phyloP scores from a whole-genome alignment of 2,797 vertebrate genomes.

The Glyptemys insculpta region DNA sequence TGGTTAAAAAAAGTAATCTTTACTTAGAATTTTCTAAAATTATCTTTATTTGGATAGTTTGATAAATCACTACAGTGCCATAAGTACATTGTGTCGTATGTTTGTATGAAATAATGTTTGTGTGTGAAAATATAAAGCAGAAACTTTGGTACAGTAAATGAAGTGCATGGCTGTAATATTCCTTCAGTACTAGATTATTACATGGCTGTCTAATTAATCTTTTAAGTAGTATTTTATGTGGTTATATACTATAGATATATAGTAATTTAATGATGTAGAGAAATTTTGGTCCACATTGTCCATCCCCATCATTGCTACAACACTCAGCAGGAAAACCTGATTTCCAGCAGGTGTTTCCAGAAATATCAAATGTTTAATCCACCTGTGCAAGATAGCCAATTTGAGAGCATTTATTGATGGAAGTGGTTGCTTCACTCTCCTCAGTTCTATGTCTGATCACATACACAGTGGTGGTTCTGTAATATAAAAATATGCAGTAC shows the following conservation, averaged over 20 bases:
- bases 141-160: fast-evolving
- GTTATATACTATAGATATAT: not conserved
- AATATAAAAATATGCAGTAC: conserved; percentile 52
- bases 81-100: not conserved
- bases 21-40: not conserved
- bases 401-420: conserved; percentile 54
- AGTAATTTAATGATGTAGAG: not conserved
- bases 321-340: conserved; percentile 31
- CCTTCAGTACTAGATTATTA: not conserved
- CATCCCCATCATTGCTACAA: not conserved
- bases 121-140: not conserved
- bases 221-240: conserved; percentile 4
- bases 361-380: conserved; percentile 50
- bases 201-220: not conserved
- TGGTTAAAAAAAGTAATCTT: not conserved
- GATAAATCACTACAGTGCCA: not conserved
- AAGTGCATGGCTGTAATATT: not conserved
- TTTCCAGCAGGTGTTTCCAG: conserved; percentile 29
- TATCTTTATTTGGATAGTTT: not conserved
- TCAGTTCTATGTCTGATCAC: conserved; percentile 43
- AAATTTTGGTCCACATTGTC: not conserved
- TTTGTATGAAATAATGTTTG: not conserved
- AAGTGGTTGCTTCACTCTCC: conserved; percentile 12
- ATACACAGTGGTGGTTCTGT: conserved; percentile 17
- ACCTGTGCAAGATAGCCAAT: conserved; percentile 24